Conservation (phyloP, 1,140 invertebrate genomes). For the Schlechtendalia chinensis region DNA sequence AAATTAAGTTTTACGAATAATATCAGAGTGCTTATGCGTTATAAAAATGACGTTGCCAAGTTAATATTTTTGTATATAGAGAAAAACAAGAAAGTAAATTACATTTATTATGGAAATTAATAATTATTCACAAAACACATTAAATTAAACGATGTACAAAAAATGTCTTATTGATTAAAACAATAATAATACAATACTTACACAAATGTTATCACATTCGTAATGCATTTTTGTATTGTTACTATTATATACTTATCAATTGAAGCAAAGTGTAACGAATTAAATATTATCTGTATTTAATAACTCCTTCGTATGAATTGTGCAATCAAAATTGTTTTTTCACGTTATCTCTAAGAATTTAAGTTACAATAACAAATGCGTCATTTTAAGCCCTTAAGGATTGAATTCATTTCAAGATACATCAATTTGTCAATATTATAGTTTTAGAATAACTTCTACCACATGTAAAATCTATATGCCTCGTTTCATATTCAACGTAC, state of each 20-base stretch:
- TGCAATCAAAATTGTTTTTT: neutral
- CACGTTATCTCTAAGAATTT: neutral
- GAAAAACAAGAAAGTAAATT: neutral
- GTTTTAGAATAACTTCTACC: neutral
- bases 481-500: no score
- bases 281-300: constrained; percentile 4
- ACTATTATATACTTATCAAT: neutral
- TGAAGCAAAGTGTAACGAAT: neutral
- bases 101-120: neutral
- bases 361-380: neutral
- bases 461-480: no score
- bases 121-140: neutral
- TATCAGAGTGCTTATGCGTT: no score
- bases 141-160: neutral
- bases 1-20: no score
- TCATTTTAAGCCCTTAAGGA: constrained; percentile 3
- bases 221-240: neutral
- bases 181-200: neutral
- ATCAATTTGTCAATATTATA: neutral
- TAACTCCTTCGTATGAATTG: neutral
- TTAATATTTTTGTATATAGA: no score
- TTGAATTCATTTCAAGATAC: neutral
- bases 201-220: no score
- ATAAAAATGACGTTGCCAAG: no score
- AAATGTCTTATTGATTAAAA: neutral